phyloP scores from a whole-genome alignment of 2,797 vertebrate genomes.

The Muscicapa striata region DNA sequence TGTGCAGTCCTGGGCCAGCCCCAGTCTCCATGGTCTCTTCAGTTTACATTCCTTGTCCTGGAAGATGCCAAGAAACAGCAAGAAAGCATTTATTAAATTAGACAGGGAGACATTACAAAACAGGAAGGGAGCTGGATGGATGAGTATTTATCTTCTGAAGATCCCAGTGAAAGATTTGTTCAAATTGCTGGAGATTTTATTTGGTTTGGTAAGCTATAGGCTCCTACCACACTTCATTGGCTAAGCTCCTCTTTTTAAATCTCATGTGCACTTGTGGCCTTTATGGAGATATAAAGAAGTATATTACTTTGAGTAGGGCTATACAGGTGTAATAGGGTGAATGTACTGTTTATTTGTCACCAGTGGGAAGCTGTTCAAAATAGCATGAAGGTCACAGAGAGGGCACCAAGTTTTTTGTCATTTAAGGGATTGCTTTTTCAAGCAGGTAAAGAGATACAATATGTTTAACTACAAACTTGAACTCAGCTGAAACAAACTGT shows the following conservation, averaged over 20 bases:
- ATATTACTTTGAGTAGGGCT: not conserved
- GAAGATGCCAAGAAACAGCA: constrained; percentile 77
- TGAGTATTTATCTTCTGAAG: constrained; percentile 77
- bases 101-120: constrained; percentile 80
- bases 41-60: constrained; percentile 82
- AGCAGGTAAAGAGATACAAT: not conserved
- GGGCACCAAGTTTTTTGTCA: not conserved
- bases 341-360: not conserved
- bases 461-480: not conserved
- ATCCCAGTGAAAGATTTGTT: constrained; percentile 53
- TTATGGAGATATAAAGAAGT: not conserved
- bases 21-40: constrained; percentile 72
- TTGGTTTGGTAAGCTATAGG: constrained; percentile 26
- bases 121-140: constrained; percentile 73
- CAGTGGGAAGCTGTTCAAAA: not conserved
- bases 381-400: not conserved
- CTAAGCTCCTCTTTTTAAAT: not conserved
- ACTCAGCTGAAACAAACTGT: constrained; percentile 23
- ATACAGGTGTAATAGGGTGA: not conserved
- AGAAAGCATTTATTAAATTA: constrained; percentile 78
- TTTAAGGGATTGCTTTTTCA: not conserved
- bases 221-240: not conserved
- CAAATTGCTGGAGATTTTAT: not conserved
- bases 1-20: constrained; percentile 55
- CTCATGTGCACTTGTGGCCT: not conserved